Base-by-base conservation (phyloP, 2,888 invertebrate species). In the Meliscaeva auricollis region DNA sequence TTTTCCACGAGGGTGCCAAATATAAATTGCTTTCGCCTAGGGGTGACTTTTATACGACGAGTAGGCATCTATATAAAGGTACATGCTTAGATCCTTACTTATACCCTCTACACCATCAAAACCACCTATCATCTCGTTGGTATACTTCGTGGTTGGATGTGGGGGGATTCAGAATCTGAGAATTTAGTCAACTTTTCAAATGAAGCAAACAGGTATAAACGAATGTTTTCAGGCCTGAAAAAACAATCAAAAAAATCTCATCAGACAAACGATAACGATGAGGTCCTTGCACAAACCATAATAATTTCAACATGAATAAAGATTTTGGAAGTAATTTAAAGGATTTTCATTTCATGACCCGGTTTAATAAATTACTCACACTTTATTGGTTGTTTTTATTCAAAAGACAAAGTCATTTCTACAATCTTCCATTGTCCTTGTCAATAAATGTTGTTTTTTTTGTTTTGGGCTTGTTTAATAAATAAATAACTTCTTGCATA, bases 1-100 rank as follows among this genome's bases (percentile, higher is more conserved):
- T 76, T 80, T 84, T 84, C 72, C 66, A 50, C 48, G 74, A 72
- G 64, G 83, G 74, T 79, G 74, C 74, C 79, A 84, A 75, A 72
- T 72, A 75, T 76, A 84, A 80, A 84, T 84, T 54, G 75, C 54
- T 80, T 84, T 79, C 73, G 46, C 30, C 7, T 35, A 52, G 50
- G 73, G 79, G 20, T 41, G 79, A 58, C 41, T 64, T 78, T 69
- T 13, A 38, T 13, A 6, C 11, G 1, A 38, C 13, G n/a, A 9
- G 38, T 38, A 9, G 38, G 9, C 11, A 13, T 38, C 38, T 11
- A 8, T 9, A 9, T 35, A 1, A 13, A 35, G 68, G 46, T 26
- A 11, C 11, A 30, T 22, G 15, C 30, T 32, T 41, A n/a, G 44
- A 54, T 46, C 30, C 22, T 17, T 52, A 48, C 38, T 26, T 46